Conservation (phyloP, 2,797 vertebrate species). For the Echeneis naucrates region DNA sequence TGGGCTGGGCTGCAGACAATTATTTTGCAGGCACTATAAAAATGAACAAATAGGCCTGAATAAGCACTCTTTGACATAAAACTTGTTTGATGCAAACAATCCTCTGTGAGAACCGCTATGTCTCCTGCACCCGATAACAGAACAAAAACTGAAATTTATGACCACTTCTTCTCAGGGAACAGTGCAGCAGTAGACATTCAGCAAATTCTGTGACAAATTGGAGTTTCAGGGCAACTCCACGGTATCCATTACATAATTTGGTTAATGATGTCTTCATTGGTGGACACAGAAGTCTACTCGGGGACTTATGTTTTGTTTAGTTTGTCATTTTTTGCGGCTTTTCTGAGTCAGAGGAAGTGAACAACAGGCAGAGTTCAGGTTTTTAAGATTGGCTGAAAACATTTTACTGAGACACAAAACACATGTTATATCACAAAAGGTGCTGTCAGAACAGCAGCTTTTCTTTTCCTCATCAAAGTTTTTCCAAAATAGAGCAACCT, state of each 20-base stretch:
- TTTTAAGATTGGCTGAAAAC: conserved; percentile 21
- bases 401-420: conserved; percentile 39
- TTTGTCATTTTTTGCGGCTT: conserved; percentile 1
- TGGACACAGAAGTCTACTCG: conserved; percentile 13
- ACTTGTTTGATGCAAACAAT: conserved; percentile 38
- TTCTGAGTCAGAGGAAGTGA: conserved; percentile 42
- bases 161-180: conserved; percentile 25
- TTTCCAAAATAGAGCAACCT: conserved; percentile 9
- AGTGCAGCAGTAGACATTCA: conserved; percentile 36
- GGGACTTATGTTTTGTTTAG: conserved; percentile 10
- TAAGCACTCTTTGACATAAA: conserved; percentile 60
- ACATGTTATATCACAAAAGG: conserved; percentile 47
- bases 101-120: conserved; percentile 41
- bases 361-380: conserved; percentile 9
- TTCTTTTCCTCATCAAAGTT: conserved; percentile 14
- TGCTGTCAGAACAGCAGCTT: conserved; percentile 34
- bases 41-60: conserved; percentile 53
- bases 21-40: conserved; percentile 31
- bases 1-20: conserved; percentile 35
- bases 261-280: conserved; percentile 29
- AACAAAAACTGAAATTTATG: conserved; percentile 59
- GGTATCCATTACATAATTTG: background rate
- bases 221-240: conserved; percentile 7
- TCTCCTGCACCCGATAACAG: conserved; percentile 49
- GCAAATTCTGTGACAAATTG: conserved; percentile 39